phyloP scores from a whole-genome alignment of 2,113 vertebrate species.

The Abramis brama region DNA sequence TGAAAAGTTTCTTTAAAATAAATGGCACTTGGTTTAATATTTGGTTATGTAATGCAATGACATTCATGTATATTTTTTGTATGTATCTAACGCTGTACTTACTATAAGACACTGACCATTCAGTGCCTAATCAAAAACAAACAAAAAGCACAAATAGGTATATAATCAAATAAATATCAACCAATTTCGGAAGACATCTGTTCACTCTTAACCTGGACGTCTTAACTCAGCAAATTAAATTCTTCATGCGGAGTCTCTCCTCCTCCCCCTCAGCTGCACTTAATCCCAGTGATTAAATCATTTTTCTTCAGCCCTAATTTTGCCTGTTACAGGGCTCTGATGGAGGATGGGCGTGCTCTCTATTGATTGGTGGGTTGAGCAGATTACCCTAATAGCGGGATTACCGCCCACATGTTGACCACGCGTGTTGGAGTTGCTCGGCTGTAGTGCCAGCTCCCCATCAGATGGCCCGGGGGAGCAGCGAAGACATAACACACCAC shows the following conservation, averaged over 20 bases:
- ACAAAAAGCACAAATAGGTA: slow-evolving; percentile 6
- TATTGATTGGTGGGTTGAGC: slow-evolving; percentile 80
- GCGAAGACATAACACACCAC: slow-evolving; percentile 14
- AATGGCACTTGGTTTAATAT: neutral
- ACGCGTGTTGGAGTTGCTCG: slow-evolving; percentile 62
- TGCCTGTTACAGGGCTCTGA: slow-evolving; percentile 63
- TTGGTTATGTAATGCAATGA: neutral
- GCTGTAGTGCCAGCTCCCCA: slow-evolving; percentile 45
- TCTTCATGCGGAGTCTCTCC: slow-evolving; percentile 55
- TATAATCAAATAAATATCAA: slow-evolving; percentile 39
- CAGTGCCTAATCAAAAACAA: neutral
- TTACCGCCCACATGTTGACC: slow-evolving; percentile 79
- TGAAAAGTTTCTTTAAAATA: neutral
- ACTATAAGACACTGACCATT: neutral
- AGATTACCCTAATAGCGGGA: slow-evolving; percentile 83
- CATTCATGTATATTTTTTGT: neutral
- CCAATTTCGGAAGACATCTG: slow-evolving; percentile 48
- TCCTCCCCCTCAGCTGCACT: slow-evolving; percentile 68
- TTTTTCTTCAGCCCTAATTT: slow-evolving; percentile 76
- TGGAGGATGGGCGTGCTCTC: slow-evolving; percentile 67
- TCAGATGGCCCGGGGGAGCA: slow-evolving; percentile 35
- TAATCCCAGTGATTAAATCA: slow-evolving; percentile 82
- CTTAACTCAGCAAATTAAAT: slow-evolving; percentile 73
- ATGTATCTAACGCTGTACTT: neutral
- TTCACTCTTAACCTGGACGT: slow-evolving; percentile 47